These are phyloP conservation scores for Netelia melanura DNA, from an alignment of 2,888 invertebrate species.

Conservation along the genomic window DNA sequence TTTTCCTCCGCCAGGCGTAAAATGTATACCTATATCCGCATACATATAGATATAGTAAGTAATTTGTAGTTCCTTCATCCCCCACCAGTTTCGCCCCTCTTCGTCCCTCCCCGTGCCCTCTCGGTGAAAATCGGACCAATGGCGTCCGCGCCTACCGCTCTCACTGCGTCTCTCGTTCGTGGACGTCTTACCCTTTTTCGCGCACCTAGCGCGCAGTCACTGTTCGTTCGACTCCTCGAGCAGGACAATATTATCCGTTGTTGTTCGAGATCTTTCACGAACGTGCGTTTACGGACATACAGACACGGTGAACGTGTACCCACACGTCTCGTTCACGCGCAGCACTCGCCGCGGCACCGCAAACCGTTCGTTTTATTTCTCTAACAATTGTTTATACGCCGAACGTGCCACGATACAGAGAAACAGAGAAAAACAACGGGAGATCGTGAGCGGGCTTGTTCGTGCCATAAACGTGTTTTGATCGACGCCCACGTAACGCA, in stretches of 20 bases:
- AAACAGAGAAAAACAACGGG: background rate
- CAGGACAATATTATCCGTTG: conserved; percentile 61
- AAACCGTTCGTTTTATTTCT: conserved; percentile 5
- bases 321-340: conserved; percentile 3
- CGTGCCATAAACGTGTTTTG: conserved; percentile 28
- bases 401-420: background rate
- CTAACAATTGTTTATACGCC: background rate
- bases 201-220: conserved; percentile 76
- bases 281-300: conserved; percentile 44
- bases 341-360: background rate
- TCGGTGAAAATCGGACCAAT: conserved; percentile 69
- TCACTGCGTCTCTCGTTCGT: conserved; percentile 48
- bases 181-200: conserved; percentile 69
- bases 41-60: background rate
- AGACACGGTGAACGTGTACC: conserved; percentile 27
- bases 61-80: conserved; percentile 28
- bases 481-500: conserved; percentile 29
- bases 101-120: conserved; percentile 66
- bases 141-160: conserved; percentile 36
- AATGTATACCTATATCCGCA: background rate
- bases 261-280: conserved; percentile 27
- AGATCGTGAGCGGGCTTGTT: background rate
- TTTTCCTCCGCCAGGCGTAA: background rate
- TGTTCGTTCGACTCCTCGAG: conserved; percentile 78
- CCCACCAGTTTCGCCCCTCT: conserved; percentile 40